Base-by-base conservation (phyloP, 1,140 invertebrate species). In the Lepidostoma basale region DNA sequence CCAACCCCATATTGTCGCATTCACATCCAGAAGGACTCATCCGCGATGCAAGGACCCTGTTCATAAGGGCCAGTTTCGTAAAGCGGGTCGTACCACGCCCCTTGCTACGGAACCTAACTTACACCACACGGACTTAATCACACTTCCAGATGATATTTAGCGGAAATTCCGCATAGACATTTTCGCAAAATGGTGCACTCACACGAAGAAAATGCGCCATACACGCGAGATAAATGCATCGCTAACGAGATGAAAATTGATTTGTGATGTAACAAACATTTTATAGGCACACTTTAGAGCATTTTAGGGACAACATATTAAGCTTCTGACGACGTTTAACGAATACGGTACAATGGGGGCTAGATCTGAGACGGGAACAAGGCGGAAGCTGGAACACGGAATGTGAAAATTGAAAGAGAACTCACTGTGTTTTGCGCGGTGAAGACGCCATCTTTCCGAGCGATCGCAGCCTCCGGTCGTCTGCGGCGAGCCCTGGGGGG, bases 11-110 rank as follows among this genome's bases (percentile, higher is more conserved):
- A 49, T 56, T 58, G 63, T 23, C 63, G 63, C 63, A 66, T 66
- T 9, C 33, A n/a, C 10, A 16, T 36, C 36, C 36, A 40, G 26
- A 58, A 58, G 49, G 47, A 66, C 47, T 33, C 47, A 56, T 33
- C 62, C 47, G 62, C 30, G 62, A 8, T 66, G 63, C 63, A 66
- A 36, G 63, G 36, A 44, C 36, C 30, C 20, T 12, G 12, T 64
- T n/a, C 33, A 45, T 66, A 66, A 66, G 63, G 63, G 63, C 52
- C 49, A 40, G 26, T 56, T 56, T 66, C 47, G 47, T 42, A 33
- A 66, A 66, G 16, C 63, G 47, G 33, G 36, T 40, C 49, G 25
- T 56, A 66, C 63, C 63, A 66, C 63, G 63, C 63, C 63, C 63
- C 63, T 66, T 33, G 22, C 10, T 16, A 49, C 52, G 23, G 28